Conservation (phyloP, 2,797 vertebrate genomes). For the Melanotaenia trifasciata region DNA sequence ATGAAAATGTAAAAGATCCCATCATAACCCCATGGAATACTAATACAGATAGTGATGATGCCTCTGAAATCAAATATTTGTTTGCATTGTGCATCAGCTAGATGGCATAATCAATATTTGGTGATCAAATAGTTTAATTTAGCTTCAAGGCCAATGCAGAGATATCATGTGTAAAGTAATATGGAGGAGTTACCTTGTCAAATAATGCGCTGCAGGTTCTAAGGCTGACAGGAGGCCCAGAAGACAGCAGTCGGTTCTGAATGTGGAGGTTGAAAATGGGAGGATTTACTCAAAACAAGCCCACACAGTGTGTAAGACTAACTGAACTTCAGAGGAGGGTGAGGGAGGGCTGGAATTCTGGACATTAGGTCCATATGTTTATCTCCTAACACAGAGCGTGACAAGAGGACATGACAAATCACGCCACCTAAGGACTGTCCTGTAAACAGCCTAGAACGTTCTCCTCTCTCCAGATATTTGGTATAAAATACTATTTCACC, state of each 20-base stretch:
- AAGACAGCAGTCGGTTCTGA: constrained; percentile 89
- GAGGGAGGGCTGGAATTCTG: constrained; percentile 50
- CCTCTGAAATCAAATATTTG: constrained; percentile 48
- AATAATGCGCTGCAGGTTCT: constrained; percentile 89
- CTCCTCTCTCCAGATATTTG: constrained; percentile 6
- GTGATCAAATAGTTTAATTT: constrained; percentile 56
- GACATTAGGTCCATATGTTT: constrained; percentile 30
- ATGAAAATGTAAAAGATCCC: constrained; percentile 29
- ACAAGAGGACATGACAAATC: constrained; percentile 35
- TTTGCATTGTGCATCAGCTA: constrained; percentile 37
- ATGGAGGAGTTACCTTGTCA: constrained; percentile 86
- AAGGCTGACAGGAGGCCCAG: constrained; percentile 88
- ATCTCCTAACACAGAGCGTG: constrained; percentile 33
- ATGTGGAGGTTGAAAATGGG: constrained; percentile 85
- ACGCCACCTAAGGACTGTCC: constrained; percentile 24
- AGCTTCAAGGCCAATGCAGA: constrained; percentile 72
- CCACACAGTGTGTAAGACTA: constrained; percentile 75
- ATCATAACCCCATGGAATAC: constrained; percentile 39
- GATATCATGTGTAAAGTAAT: constrained; percentile 76
- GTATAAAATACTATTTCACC: neutral
- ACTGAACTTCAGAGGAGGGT: constrained; percentile 46
- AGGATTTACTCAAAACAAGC: constrained; percentile 82
- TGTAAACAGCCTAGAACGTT: constrained; percentile 3
- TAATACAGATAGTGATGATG: constrained; percentile 63
- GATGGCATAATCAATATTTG: constrained; percentile 43